Percentiles rank a stretch among this genome's conserved stretches.
These are phyloP conservation scores for Aradus depressus DNA, from an alignment of 2,888 invertebrate species.

Conservation along the genomic window DNA sequence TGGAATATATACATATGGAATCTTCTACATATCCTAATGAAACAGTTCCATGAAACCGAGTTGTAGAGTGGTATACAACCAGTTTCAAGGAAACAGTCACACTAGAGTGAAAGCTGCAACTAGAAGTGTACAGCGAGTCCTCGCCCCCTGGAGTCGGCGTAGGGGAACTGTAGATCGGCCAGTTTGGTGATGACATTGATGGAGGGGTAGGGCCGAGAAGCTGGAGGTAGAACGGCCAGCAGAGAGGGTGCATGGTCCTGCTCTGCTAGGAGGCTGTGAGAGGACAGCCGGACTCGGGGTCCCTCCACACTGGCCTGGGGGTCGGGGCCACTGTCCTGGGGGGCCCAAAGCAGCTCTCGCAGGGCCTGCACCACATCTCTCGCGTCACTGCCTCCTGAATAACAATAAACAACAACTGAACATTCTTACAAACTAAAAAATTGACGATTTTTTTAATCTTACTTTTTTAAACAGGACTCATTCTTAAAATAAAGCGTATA, in stretches of 20 bases:
- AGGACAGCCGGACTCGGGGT: slow-evolving; percentile 37
- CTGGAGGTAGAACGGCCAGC: slow-evolving; percentile 29
- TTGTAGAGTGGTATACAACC: no score
- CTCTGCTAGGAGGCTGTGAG: slow-evolving; percentile 13
- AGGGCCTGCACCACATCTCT: slow-evolving; percentile 37
- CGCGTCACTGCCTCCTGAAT: slow-evolving; percentile 11
- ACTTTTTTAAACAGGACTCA: background rate
- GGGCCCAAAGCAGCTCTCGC: slow-evolving; percentile 41
- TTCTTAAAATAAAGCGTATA: background rate
- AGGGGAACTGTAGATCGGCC: slow-evolving; percentile 51
- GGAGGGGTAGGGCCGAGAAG: slow-evolving; percentile 44
- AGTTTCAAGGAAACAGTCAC: no score
- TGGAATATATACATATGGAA: no score
- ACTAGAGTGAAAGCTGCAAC: no score
- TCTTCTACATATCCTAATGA: no score
- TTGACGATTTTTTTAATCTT: background rate
- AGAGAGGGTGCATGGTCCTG: slow-evolving; percentile 17
- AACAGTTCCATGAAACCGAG: no score
- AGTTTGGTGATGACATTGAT: slow-evolving; percentile 56
- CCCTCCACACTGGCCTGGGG: slow-evolving; percentile 41
- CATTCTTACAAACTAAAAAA: background rate
- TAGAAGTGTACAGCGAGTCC: no score
- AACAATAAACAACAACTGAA: slow-evolving; percentile 8
- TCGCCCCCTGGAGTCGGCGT: slow-evolving; percentile 61
- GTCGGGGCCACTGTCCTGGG: slow-evolving; percentile 40